A percentile compares a stretch with the other conserved stretches of the same genome.
Conservation (phyloP, 53 echinoderm and acorn worm species). For the Luidia sarsii region DNA sequence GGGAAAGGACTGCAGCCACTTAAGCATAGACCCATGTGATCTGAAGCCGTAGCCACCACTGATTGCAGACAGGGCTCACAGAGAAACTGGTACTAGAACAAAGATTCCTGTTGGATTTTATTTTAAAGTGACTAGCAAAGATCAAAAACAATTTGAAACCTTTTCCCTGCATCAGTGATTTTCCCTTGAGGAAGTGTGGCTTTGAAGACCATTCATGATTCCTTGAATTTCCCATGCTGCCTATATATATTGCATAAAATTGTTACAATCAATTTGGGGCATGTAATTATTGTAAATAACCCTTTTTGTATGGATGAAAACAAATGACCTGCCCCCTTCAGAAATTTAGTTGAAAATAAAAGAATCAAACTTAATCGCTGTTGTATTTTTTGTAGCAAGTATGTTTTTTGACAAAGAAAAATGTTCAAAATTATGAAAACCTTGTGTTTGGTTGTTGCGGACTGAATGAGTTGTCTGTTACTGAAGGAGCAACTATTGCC, state of each 20-base stretch:
- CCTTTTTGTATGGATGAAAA: slow-evolving; percentile 15
- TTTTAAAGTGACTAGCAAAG: too few species aligned
- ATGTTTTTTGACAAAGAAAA: slow-evolving; percentile 17
- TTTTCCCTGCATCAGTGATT: slow-evolving; percentile 16
- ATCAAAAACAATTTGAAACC: neutral
- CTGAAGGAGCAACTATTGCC: neutral
- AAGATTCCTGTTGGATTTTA: too few species aligned
- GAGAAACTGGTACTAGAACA: too few species aligned
- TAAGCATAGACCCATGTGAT: too few species aligned
- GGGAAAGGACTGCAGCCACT: too few species aligned
- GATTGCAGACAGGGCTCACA: too few species aligned
- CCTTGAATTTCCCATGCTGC: slow-evolving; percentile 20
- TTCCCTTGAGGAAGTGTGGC: too few species aligned
- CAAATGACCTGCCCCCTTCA: slow-evolving; percentile 25
- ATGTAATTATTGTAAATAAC: slow-evolving; percentile 47
- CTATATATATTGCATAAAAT: slow-evolving; percentile 44
- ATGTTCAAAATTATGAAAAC: slow-evolving; percentile 20
- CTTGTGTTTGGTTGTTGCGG: slow-evolving; percentile 32
- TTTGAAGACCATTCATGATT: neutral
- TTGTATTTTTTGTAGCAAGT: slow-evolving; percentile 61
- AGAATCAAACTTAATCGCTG: slow-evolving; percentile 5
- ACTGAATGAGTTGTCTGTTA: slow-evolving; percentile 2
- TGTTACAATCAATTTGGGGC: slow-evolving; percentile 3
- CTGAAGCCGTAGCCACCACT: too few species aligned
- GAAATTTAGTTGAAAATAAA: neutral